These are phyloP conservation scores for Trissolcus brochymenae DNA, from an alignment of 2,888 invertebrate species.

Conservation along the genomic window DNA sequence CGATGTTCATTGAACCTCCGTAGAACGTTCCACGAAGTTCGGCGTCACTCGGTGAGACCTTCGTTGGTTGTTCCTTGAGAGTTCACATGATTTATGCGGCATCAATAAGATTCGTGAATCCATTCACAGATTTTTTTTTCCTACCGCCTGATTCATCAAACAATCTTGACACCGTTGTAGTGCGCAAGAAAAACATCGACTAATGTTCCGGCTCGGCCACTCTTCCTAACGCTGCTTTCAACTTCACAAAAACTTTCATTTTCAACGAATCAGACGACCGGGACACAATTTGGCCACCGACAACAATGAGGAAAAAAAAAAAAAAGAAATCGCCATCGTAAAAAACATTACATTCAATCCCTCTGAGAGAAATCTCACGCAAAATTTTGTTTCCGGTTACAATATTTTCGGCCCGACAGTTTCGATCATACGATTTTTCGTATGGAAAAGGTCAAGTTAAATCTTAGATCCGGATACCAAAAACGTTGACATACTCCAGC, in stretches of 20 bases:
- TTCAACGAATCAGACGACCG: not conserved
- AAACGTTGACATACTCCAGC: no score
- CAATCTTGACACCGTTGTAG: not conserved
- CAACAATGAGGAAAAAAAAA: not conserved
- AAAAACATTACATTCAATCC: constrained; percentile 1
- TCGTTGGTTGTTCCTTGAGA: constrained; percentile 14
- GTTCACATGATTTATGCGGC: constrained; percentile 14
- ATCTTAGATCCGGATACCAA: no score
- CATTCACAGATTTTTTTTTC: constrained; percentile 13
- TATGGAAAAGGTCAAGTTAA: no score
- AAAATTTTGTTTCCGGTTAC: no score
- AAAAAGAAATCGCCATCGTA: constrained; percentile 1
- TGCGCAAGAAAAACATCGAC: constrained; percentile 1
- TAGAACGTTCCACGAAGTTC: constrained; percentile 27
- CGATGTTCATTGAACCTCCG: constrained; percentile 22
- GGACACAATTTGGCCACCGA: no score
- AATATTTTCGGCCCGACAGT: no score
- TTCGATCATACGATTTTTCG: no score
- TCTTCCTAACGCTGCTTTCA: not conserved
- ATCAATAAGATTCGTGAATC: constrained; percentile 27
- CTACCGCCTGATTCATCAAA: not conserved
- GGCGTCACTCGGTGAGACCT: constrained; percentile 21
- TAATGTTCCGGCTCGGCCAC: not conserved
- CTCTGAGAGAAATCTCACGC: not conserved
- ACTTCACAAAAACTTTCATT: constrained; percentile 1